Base-by-base conservation (phyloP, 2,113 vertebrate genomes). In the Willisornis vidua region DNA sequence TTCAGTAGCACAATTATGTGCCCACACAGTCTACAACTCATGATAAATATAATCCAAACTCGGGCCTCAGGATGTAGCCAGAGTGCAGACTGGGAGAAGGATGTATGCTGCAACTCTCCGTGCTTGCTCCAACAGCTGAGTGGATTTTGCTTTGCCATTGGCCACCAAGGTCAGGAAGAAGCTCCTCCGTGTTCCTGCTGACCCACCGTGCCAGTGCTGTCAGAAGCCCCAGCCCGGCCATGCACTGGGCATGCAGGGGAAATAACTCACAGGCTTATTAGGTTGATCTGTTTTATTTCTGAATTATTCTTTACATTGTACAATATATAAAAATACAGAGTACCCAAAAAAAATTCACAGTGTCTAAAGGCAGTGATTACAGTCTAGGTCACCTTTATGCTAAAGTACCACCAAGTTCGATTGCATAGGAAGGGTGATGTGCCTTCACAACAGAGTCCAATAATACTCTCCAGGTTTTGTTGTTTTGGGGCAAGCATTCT, bases 251-350 rank as follows among this genome's bases (percentile, higher is more conserved):
- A 28, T 0, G 0, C 33, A 31, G 10, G 28, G 43, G 39, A 83
- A 96, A 88, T 19, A 87, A 96, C 33, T 39, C 83, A 48, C 63
- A 78, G 75, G 31, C 31, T 58, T 49, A 39, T 87, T 79, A 89
- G 92, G 85, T 94, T 96, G 97, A 98, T 98, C 91, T 96, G 86
- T 83, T 98, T 98, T 97, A 96, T 97, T 98, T 98, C 93, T 91
- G 94, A 97, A 96, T 98, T 99, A 88, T 98, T 98, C 97, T 99
- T 99, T 98, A 98, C 98, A 98, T 98, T 98, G 98, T 99, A 99
- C 98, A 99, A 99, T 98, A 98, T 99, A 99, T 98, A 99, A 99
- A 99, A 99, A 99, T 99, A 99, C 98, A 98, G 98, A 98, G 98
- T 99, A 99, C 97, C 98, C 92, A 1, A 87, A 94, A 96, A 98